Evolutionary conservation across 1,140 invertebrate genomes (phyloP), one percentile per base, ranked within the genome.

Genomic region (Leptinotarsa undecemlineata): DNA sequence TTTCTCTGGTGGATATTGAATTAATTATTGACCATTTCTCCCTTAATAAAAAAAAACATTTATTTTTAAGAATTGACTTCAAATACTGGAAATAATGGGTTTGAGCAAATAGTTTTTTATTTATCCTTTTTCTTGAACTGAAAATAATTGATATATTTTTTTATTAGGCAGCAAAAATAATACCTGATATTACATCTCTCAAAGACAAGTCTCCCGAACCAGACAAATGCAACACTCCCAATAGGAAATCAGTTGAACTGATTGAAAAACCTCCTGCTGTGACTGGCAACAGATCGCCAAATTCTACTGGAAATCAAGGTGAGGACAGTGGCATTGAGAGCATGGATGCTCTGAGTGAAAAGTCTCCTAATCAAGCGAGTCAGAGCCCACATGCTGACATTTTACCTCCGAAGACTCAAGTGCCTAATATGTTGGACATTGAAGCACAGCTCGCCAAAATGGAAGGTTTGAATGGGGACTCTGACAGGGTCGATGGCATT

Each of bases 301-400:
- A 81, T 68, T 84, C 83, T 13, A 82, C 82, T 13, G 76, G 71
- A 33, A 75, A 74, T 66, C 89, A 90, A 74, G 94, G 94, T 21
- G 95, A 97, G 84, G 95, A 96, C 85, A 96, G 94, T 60, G 95
- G 95, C 3, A 96, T 97, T 20, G 95, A 97, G 83, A 96, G 94
- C 5, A 96, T 96, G 95, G 95, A 97, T 82, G 95, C 95, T 3
- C 84, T 96, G 4, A 96, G 94, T 23, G 95, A 97, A 81, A 97
- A 97, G 83, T 95, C 94, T 77, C 95, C 95, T 17, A 79, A 79
- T 66, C 78, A 79, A 74, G 92, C 90, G 47, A 88, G 88, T 71
- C 89, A 90, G 78, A 90, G 89, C 42, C 89, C 88, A 11, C 88
- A 88, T 69, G 81, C 79, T 20, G 83, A 83, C 62, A 81, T 80